Percentiles rank a stretch among this genome's conserved stretches.
Evolutionary conservation across 1,140 invertebrate genomes (phyloP).

Genomic region (Kradibia gibbosae): DNA sequence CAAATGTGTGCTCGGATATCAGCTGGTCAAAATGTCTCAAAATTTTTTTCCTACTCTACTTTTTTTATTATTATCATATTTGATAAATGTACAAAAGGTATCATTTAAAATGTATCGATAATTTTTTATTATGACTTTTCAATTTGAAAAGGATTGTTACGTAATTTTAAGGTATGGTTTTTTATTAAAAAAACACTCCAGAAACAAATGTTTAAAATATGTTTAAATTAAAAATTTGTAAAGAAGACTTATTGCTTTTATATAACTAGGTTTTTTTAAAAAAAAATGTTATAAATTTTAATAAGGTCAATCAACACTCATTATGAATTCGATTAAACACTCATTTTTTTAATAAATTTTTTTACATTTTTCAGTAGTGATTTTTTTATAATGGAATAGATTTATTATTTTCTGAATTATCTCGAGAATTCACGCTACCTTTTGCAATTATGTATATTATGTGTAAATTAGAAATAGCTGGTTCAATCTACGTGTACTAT

Average conservation of each 20-base stretch:
- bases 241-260: neutral
- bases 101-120: no score
- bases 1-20: conserved; percentile 52
- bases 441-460: neutral
- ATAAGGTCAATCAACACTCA: no score
- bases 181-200: no score
- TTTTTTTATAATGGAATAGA: neutral
- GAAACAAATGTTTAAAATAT: no score
- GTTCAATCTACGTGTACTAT: neutral
- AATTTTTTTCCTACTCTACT: neutral
- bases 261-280: neutral
- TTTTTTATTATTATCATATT: no score
- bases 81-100: no score
- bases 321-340: no score
- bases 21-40: conserved; percentile 15
- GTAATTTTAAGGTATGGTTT: no score
- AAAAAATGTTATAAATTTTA: neutral
- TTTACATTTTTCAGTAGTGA: neutral
- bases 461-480: neutral
- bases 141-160: no score
- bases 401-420: neutral
- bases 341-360: neutral
- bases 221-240: no score
- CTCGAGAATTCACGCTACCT: neutral
- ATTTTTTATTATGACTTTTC: no score